Evolutionary conservation across 1,140 invertebrate species (phyloP), one percentile per base, ranked within the genome.

Genomic region (Tachypleus tridentatus): DNA sequence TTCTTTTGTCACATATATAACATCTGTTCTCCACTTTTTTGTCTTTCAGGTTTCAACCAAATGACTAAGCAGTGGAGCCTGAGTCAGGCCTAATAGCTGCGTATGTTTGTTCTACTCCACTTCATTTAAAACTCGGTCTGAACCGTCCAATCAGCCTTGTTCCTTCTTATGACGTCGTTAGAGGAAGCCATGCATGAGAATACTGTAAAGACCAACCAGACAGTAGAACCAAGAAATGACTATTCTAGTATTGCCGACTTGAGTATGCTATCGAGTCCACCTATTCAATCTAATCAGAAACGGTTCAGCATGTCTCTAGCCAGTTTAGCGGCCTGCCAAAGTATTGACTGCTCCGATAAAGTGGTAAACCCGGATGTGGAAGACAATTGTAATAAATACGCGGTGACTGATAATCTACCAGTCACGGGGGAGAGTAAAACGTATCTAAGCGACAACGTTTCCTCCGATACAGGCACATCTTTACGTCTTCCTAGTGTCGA

Each of bases 111-210:
- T 29, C 29, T 29, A 29, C 29, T 29, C 0, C 29, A 29, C 29
- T 29, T 29, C 29, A 29, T 29, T 29, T 29, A 29, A 29, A 29
- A 29, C 29, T 29, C 29, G 29, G 29, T 29, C 29, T 29, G 29
- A 29, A 29, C 73, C 74, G 81, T 80, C 84, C 84, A 86, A 85
- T 85, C 82, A 80, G 79, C 11, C 49, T 49, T 73, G 78, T 76
- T 72, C 74, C 79, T 80, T 85, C 87, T 85, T 87, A 89, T 90
- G 87, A 91, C 90, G 88, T 91, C 88, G 90, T 90, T 87, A 86
- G 88, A 90, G 86, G 88, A 90, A 59, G 58, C 57, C 49, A 10
- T 51, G 53, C 48, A 63, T 50, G 58, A 57, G 60, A 65, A 47
- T 52, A 29, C 53, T 86, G 89, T 49, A 80, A 82, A 88, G 82